Evolutionary conservation across 35 echinoderm and acorn worm genomes (phyloP).

Genomic region (Apostichopus parvimensis): DNA sequence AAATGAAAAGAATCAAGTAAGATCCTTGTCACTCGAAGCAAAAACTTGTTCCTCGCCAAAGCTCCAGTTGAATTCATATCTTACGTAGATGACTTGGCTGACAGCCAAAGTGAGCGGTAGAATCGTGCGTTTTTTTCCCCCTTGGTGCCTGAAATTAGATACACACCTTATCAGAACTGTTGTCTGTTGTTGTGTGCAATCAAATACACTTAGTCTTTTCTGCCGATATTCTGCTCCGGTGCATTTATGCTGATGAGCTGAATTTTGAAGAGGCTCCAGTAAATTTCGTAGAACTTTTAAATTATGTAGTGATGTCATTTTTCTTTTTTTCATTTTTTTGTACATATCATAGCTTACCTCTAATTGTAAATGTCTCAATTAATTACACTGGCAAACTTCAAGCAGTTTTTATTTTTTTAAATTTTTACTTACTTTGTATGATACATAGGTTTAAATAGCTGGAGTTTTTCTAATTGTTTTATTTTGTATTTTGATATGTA

Average conservation of each 20-base stretch:
- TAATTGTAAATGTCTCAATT: too few relatives aligned
- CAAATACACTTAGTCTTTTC: too few relatives aligned
- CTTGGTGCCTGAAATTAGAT: conserved; percentile 5
- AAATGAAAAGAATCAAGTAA: neutral
- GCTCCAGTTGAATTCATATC: neutral
- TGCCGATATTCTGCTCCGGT: neutral
- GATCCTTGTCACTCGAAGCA: conserved; percentile 7
- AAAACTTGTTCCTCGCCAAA: neutral
- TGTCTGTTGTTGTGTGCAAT: neutral
- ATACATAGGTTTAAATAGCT: too few relatives aligned
- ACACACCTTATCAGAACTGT: neutral
- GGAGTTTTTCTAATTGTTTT: too few relatives aligned
- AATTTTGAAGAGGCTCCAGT: neutral
- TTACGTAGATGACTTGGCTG: conserved; percentile 20
- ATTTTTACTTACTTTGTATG: too few relatives aligned
- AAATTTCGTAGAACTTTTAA: too few relatives aligned
- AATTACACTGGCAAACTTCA: too few relatives aligned
- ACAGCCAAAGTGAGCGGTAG: conserved; percentile 1
- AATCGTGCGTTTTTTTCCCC: neutral
- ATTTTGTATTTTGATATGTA: too few relatives aligned
- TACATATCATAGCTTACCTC: too few relatives aligned
- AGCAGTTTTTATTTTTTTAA: too few relatives aligned
- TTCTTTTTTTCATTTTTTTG: too few relatives aligned
- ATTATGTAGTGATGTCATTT: too few relatives aligned
- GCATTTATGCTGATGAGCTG: neutral